Conservation (phyloP, 1,140 invertebrate genomes). For the Ditylenchus dipsaci region DNA sequence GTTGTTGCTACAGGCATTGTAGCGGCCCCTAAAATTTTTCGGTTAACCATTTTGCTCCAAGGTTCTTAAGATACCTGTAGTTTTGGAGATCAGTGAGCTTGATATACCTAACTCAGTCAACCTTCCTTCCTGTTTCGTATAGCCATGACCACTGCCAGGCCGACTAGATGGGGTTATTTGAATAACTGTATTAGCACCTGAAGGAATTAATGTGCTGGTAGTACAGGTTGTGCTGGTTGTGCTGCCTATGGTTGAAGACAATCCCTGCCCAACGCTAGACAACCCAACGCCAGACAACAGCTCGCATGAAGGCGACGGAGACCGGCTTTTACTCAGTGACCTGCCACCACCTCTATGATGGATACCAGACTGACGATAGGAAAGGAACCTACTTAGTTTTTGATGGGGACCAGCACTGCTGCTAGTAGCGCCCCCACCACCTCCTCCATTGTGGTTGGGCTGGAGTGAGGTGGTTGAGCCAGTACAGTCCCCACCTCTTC, state of each 20-base stretch:
- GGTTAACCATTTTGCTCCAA: too few species aligned
- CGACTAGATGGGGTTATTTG: constrained; percentile 31
- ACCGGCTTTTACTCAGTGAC: background rate
- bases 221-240: background rate
- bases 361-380: constrained; percentile 43
- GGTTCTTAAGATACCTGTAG: too few species aligned
- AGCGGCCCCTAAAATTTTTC: too few species aligned
- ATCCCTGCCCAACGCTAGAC: background rate
- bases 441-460: constrained; percentile 46
- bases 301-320: background rate
- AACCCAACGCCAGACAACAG: background rate
- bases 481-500: constrained; percentile 12
- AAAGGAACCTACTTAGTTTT: constrained; percentile 47
- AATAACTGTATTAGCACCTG: constrained; percentile 18
- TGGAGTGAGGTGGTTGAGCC: constrained; percentile 37
- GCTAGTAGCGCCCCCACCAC: constrained; percentile 12
- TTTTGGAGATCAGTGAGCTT: too few species aligned
- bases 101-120: too few species aligned
- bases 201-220: background rate
- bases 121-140: too few species aligned
- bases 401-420: constrained; percentile 34
- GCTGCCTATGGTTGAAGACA: background rate
- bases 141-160: constrained; percentile 1
- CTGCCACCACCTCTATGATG: constrained; percentile 12
- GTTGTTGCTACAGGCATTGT: too few species aligned